Percentiles rank a stretch among this genome's conserved stretches.
Evolutionary conservation across 2,113 vertebrate genomes (phyloP).

Genomic region (Seriola quinqueradiata): DNA sequence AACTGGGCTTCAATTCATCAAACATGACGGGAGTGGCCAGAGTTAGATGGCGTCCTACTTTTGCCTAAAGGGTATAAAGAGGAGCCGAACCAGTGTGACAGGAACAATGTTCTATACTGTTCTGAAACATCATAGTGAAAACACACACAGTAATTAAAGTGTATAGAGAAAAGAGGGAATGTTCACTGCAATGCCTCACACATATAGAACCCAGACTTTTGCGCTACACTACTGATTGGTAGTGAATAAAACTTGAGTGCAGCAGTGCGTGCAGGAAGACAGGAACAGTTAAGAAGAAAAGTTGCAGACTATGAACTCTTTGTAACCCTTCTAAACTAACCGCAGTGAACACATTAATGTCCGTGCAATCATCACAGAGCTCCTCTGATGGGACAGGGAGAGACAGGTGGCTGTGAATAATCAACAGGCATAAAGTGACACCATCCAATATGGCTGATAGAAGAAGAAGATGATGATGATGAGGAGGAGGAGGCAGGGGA

Average conservation of each 20-base stretch:
- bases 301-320: slow-evolving; percentile 51
- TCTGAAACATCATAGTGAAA: not conserved
- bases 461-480: slow-evolving; percentile 3
- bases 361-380: slow-evolving; percentile 14
- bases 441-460: slow-evolving; percentile 75
- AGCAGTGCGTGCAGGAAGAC: not conserved
- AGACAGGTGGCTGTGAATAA: slow-evolving; percentile 83
- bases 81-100: not conserved
- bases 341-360: not conserved
- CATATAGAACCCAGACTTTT: not conserved
- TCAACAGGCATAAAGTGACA: slow-evolving; percentile 73
- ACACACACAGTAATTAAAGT: not conserved
- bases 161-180: not conserved
- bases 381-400: slow-evolving; percentile 46
- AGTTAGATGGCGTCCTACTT: not conserved
- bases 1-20: not conserved
- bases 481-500: slow-evolving; percentile 20
- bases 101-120: too few relatives aligned
- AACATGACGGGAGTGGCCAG: not conserved
- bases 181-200: not conserved
- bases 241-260: not conserved
- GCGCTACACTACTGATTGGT: not conserved
- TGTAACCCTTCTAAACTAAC: slow-evolving; percentile 42
- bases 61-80: not conserved
- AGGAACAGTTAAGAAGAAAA: slow-evolving; percentile 22